These are phyloP conservation scores for Odontocolon sp. DNA, from an alignment of 2,888 invertebrate genomes.

Conservation along the genomic window DNA sequence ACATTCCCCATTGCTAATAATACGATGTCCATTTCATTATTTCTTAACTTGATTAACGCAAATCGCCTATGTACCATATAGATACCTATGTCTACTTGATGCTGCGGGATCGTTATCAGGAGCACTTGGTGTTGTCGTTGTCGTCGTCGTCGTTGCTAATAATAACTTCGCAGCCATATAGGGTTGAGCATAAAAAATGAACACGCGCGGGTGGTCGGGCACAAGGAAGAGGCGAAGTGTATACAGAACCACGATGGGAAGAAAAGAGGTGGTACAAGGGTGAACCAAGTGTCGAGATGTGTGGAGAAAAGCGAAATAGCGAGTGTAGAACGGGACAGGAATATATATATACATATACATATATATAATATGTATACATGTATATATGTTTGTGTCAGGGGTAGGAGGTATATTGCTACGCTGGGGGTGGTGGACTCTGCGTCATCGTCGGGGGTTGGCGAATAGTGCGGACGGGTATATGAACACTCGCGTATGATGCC, in stretches of 20 bases:
- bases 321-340: too few species aligned
- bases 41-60: too few species aligned
- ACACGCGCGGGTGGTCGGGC: constrained; percentile 6
- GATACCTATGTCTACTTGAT: too few species aligned
- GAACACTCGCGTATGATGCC: constrained; percentile 61
- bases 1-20: too few species aligned
- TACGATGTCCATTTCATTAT: too few species aligned
- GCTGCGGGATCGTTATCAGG: neutral
- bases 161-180: neutral
- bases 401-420: constrained; percentile 18
- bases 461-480: constrained; percentile 22
- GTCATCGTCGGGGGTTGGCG: constrained; percentile 17
- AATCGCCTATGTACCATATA: too few species aligned
- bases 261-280: too few species aligned
- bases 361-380: too few species aligned
- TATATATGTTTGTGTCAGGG: neutral
- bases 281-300: too few species aligned
- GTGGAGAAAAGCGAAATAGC: too few species aligned
- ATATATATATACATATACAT: too few species aligned
- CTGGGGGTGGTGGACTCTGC: constrained; percentile 29
- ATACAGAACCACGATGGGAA: neutral
- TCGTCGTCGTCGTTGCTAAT: constrained; percentile 14
- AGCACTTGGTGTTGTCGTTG: constrained; percentile 2
- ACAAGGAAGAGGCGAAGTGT: constrained; percentile 7
- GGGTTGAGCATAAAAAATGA: constrained; percentile 15